Conservation (phyloP, 2,113 vertebrate genomes). For the mouse (Mus musculus) region GRCm39 chr12:85380001-85380500, state of each 20-base stretch:
- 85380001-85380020: no score
- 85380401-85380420: slow-evolving; percentile 31
- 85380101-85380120: no score
- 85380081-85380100: no score
- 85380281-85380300: slow-evolving; percentile 15
- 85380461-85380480: slow-evolving; percentile 53
- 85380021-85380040: no score
- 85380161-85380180: slow-evolving; percentile 53
- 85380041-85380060: no score
- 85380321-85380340: slow-evolving; percentile 11
- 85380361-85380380: background rate
- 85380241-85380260: slow-evolving; percentile 38
- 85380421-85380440: slow-evolving; percentile 47
- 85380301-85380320: background rate
- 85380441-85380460: slow-evolving; percentile 31
- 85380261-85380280: background rate
- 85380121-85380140: no score
- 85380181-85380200: slow-evolving; percentile 18
- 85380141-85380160: background rate
- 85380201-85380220: slow-evolving; percentile 40
- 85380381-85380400: background rate
- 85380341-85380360: slow-evolving; percentile 14
- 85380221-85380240: slow-evolving; percentile 6
- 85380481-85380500: slow-evolving; percentile 48
- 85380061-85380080: no score